Evolutionary conservation across 1,140 invertebrate genomes (phyloP), one percentile per base, ranked within the genome.

Genomic region (Drosophila baimaii): DNA sequence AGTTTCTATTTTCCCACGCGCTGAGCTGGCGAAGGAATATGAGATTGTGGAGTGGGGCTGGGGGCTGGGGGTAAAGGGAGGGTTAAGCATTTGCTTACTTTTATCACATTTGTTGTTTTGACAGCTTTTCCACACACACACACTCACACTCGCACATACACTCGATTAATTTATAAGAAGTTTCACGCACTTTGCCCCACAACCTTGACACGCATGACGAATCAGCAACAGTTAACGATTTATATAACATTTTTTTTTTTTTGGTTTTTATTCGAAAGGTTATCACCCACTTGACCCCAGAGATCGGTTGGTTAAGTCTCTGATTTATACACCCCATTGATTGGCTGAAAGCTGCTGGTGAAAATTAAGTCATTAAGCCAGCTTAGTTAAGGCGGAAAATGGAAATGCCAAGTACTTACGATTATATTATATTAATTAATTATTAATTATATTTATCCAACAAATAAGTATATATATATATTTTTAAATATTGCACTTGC

Each of bases 81-180:
- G 55, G 17, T 51, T 66, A 51, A 51, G 59, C 65, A 77, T 79
- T 84, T 72, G 62, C 70, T 69, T 47, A 37, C 65, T 80, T 77
- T 84, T 84, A 84, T 84, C 81, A 76, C 68, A 79, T 77, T 83
- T 70, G 61, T 64, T 63, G 52, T 80, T 84, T 77, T 83, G 65
- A 63, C 66, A 71, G 66, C 66, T 72, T 72, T 71, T 72, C 69
- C 64, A 29, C 27, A 44, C 56, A 23, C 25, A 23, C 19, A 33
- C 41, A 31, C 54, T 13, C 39, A 23, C 27, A 25, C 15, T 61
- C 58, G 58, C 25, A 6, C 43, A 62, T 44, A 19, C 52, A 70
- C 57, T 63, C 70, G 58, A 74, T 59, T 70, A 82, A 76, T 70
- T 79, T 68, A 63, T 63, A 69, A 79, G 47, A 83, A 83, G 63